These are phyloP conservation scores for Capromys pilorides DNA, from an alignment of 2,797 vertebrate species.

Conservation along the genomic window DNA sequence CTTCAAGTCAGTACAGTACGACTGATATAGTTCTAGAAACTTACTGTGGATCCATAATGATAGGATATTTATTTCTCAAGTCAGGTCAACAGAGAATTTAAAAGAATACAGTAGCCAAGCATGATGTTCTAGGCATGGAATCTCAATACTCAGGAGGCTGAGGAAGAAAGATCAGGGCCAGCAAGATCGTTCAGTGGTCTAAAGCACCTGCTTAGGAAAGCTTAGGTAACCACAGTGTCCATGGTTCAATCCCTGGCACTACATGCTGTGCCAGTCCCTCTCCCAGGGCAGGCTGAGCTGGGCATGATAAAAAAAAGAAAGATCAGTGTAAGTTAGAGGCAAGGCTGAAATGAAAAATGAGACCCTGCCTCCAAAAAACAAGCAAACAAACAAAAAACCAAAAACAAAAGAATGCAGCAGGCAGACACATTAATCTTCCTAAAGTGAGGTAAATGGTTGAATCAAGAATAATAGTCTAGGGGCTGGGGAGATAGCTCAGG, in stretches of 20 bases:
- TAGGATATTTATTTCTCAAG: constrained; percentile 40
- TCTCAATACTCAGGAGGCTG: no score
- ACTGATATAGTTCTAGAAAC: constrained; percentile 29
- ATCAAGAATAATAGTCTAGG: no score
- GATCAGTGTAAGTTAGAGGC: background rate
- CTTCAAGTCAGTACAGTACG: background rate
- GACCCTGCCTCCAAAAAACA: background rate
- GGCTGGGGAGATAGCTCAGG: no score
- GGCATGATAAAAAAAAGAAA: background rate
- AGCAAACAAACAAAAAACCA: background rate
- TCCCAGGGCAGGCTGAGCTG: no score
- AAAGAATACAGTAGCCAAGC: constrained; percentile 35
- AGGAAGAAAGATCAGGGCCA: background rate
- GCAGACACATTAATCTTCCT: background rate
- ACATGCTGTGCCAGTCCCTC: no score
- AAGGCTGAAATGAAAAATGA: background rate
- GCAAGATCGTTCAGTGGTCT: no score
- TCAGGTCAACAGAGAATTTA: constrained; percentile 46
- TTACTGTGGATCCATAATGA: constrained; percentile 29
- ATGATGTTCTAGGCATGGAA: background rate
- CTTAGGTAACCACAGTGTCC: no score
- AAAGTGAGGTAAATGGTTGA: background rate
- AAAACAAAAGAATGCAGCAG: background rate
- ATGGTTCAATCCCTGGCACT: no score
- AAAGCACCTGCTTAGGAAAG: no score